phyloP scores from a whole-genome alignment of 2,113 vertebrate genomes.

The Azemiops feae region DNA sequence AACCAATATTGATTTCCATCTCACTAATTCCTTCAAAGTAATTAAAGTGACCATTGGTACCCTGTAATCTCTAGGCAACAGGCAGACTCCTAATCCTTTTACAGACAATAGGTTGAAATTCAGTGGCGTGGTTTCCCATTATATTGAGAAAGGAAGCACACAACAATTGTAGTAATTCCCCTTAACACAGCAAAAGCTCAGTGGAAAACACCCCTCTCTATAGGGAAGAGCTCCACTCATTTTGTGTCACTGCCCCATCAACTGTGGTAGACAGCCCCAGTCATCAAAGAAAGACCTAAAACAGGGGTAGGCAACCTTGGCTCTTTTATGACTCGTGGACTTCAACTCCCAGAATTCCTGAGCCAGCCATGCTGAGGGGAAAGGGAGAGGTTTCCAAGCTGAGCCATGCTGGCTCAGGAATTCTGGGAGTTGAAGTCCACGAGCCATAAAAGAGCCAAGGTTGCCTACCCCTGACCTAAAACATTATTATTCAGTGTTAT shows the following conservation, averaged over 20 bases:
- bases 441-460: no score
- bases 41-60: background rate
- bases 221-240: background rate
- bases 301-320: no score
- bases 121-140: background rate
- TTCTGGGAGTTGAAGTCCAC: no score
- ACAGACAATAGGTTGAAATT: background rate
- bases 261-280: background rate
- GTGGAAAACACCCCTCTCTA: background rate
- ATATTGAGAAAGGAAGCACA: background rate
- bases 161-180: background rate
- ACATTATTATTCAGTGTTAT: background rate
- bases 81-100: background rate
- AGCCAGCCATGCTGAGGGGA: no score
- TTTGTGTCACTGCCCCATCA: background rate
- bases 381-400: no score
- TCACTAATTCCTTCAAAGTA: background rate
- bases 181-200: background rate
- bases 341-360: no score
- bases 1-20: slow-evolving; percentile 10
- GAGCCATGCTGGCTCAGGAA: no score
- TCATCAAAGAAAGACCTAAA: background rate
- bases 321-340: no score
- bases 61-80: background rate
- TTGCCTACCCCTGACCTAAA: no score